These are phyloP conservation scores for Dione juno DNA, from an alignment of 2,888 invertebrate species.

Conservation along the genomic window DNA sequence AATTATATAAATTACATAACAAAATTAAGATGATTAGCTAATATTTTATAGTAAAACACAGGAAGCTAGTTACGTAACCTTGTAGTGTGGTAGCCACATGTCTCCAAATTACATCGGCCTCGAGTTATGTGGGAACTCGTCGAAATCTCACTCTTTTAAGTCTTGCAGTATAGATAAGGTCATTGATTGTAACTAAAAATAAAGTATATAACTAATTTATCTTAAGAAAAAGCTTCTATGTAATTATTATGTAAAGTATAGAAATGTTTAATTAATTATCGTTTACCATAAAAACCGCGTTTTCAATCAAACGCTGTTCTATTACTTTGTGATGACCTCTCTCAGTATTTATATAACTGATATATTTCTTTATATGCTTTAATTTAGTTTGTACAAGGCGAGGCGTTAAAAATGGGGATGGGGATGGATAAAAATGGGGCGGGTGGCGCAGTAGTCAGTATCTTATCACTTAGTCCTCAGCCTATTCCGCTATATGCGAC, in stretches of 20 bases:
- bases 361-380: too few relatives aligned
- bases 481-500: too few relatives aligned
- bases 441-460: too few relatives aligned
- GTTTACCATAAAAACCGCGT: too few relatives aligned
- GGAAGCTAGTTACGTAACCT: conserved; percentile 61
- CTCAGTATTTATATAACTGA: too few relatives aligned
- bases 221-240: neutral
- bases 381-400: too few relatives aligned
- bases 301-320: too few relatives aligned
- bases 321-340: too few relatives aligned
- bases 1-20: conserved; percentile 9
- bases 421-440: too few relatives aligned
- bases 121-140: conserved; percentile 75
- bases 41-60: conserved; percentile 45
- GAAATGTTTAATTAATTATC: neutral
- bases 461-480: too few relatives aligned
- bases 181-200: conserved; percentile 41
- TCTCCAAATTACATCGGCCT: conserved; percentile 73
- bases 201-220: neutral
- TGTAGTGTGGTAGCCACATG: conserved; percentile 76
- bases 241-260: neutral
- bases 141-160: conserved; percentile 64
- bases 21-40: conserved; percentile 14
- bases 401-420: too few relatives aligned
- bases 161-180: conserved; percentile 66